phyloP scores from a whole-genome alignment of 1,140 invertebrate species.

The Ceratosolen fusciceps region DNA sequence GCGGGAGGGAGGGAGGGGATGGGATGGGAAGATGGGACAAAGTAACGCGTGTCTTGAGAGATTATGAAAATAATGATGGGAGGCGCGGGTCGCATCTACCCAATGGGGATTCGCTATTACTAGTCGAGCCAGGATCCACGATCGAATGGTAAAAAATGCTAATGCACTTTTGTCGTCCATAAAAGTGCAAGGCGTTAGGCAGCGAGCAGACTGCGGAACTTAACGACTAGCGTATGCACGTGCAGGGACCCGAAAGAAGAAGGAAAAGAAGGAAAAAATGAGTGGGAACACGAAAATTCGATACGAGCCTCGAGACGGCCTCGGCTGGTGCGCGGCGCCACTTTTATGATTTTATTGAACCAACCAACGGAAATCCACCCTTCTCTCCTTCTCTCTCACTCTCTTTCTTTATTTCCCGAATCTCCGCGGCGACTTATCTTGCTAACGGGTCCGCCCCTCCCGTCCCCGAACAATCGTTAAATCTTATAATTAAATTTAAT shows the following conservation, averaged over 20 bases:
- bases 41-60: not conserved
- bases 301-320: constrained; percentile 26
- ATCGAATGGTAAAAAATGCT: constrained; percentile 21
- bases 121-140: too few species aligned
- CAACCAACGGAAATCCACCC: constrained; percentile 51
- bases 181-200: constrained; percentile 17
- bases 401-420: not conserved
- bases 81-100: not conserved
- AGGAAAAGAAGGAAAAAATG: constrained; percentile 1
- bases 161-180: constrained; percentile 33
- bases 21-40: not conserved
- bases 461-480: constrained; percentile 68
- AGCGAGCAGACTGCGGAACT: not conserved
- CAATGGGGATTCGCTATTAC: too few species aligned
- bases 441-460: not conserved
- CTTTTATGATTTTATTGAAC: constrained; percentile 56
- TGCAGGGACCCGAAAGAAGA: constrained; percentile 7
- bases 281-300: constrained; percentile 35
- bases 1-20: too few species aligned
- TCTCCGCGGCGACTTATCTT: not conserved
- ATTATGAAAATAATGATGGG: not conserved
- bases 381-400: not conserved
- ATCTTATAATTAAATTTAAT: constrained; percentile 72
- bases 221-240: constrained; percentile 14
- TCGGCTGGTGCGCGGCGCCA: constrained; percentile 11